These are phyloP conservation scores for Tenualosa thibaudeaui DNA, from an alignment of 2,797 vertebrate species.

Conservation along the genomic window DNA sequence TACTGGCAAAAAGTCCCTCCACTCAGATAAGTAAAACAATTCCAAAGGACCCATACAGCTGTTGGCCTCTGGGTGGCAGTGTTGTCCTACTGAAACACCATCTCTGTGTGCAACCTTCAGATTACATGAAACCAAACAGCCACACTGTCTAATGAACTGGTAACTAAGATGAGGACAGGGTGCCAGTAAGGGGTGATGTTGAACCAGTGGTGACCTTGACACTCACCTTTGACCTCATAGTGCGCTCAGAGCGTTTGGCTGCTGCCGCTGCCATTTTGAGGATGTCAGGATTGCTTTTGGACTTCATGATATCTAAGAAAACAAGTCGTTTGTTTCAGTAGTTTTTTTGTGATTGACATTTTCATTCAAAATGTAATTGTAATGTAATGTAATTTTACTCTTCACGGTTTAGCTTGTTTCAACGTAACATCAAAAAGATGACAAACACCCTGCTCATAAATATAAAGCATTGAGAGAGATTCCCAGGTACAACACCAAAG, in stretches of 20 bases:
- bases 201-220: not conserved
- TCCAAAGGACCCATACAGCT: not conserved
- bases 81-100: conserved; percentile 4
- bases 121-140: not conserved
- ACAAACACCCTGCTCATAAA: not conserved
- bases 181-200: not conserved
- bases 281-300: conserved; percentile 85
- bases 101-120: not conserved
- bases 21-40: not conserved
- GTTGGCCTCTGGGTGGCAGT: conserved; percentile 63
- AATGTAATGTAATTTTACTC: no score
- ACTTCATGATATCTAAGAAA: conserved; percentile 82
- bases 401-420: not conserved
- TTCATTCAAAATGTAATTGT: no score
- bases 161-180: not conserved
- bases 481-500: not conserved
- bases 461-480: not conserved
- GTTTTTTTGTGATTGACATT: no score
- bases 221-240: conserved; percentile 81
- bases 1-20: not conserved
- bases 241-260: conserved; percentile 80
- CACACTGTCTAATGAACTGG: not conserved
- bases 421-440: not conserved
- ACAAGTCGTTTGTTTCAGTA: no score
- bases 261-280: conserved; percentile 83